A percentile compares a stretch with the other conserved stretches of the same genome.
Conservation (phyloP, 2,113 vertebrate genomes). For the Pan troglodytes region NHGRI_mPanTro3-v2.1_pri NC_072398.2:227563501-227564000, state of each 20-base stretch:
- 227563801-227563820: accelerated
- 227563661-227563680: neutral
- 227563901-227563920: accelerated
- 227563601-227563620: accelerated
- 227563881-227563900: accelerated
- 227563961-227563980: accelerated
- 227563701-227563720: neutral
- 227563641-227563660: accelerated
- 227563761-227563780: neutral
- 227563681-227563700: neutral
- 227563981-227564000: neutral
- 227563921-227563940: accelerated
- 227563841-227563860: accelerated
- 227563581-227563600: neutral
- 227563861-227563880: accelerated
- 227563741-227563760: neutral
- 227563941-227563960: accelerated
- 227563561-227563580: accelerated
- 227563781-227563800: neutral
- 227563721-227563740: neutral
- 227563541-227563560: accelerated
- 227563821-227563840: accelerated
- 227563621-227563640: accelerated
- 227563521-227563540: accelerated
- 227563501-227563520: accelerated